phyloP scores from a whole-genome alignment of 2,113 vertebrate species.

The Megaceryle maxima region DNA sequence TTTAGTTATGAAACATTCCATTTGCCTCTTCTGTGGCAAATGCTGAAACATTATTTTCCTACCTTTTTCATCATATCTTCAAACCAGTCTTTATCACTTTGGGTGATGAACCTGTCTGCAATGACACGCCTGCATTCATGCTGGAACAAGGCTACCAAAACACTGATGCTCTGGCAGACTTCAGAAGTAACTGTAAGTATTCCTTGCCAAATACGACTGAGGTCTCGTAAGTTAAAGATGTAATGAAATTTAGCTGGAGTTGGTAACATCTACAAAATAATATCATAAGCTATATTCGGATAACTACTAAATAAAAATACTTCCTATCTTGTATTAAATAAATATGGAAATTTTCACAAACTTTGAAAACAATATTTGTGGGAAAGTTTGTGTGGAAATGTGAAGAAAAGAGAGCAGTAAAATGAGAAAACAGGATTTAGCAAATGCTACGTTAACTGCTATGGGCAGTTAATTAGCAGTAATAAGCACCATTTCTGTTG shows the following conservation, averaged over 20 bases:
- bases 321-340: not conserved
- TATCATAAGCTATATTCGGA: not conserved
- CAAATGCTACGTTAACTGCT: not conserved
- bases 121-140: constrained; percentile 84
- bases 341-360: not conserved
- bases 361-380: not conserved
- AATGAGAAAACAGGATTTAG: not conserved
- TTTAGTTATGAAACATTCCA: not conserved
- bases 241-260: constrained; percentile 89
- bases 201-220: constrained; percentile 88
- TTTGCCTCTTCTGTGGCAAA: not conserved
- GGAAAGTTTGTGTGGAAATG: not conserved
- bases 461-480: not conserved
- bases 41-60: not conserved
- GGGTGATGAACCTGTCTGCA: constrained; percentile 79
- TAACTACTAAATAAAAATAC: not conserved
- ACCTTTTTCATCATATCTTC: constrained; percentile 73
- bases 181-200: constrained; percentile 77
- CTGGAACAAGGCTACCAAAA: constrained; percentile 79
- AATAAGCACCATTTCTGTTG: not conserved
- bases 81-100: constrained; percentile 78
- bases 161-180: constrained; percentile 71
- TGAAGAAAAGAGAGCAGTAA: not conserved
- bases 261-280: constrained; percentile 82
- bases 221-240: constrained; percentile 86